Base-by-base conservation (phyloP, 2,797 vertebrate genomes). In the Scomberomorus guttatus region DNA sequence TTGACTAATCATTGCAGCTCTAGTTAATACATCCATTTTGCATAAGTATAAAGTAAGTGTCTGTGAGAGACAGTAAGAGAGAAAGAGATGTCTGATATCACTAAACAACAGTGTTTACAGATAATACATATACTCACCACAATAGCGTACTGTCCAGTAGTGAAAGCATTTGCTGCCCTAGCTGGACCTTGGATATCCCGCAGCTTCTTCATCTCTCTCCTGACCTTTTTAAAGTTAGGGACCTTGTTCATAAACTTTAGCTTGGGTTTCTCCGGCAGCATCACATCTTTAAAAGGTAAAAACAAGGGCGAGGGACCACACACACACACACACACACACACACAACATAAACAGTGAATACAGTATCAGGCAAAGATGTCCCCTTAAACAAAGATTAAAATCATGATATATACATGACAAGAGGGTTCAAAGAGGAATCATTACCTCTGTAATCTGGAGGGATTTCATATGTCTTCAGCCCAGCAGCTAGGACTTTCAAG, bases 381-480 rank as follows among this genome's bases (percentile, higher is more conserved):
- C 10, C 18, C 24, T 24, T 32, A 0, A 34, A 54, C 10, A 37
- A 62, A 71, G 4, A 56, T 3, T 27, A 25, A 27, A 24, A 20
- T 20, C 6, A 14, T 25, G 22, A 60, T 1, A 76, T 55, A 50
- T 17, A 44, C 65, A 44, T 20, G 1, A 65, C 7, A 59, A 27
- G 22, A 52, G 20, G 17, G 9, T 50, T 20, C 17, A 22, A 20
- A 56, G 8, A 54, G 29, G 3, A 66, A 57, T 39, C 0, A 64
- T 95, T 94, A 98, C 98, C 94, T n/a, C 94, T 96, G 84, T 93
- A 97, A 82, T 97, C 91, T 24, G 97, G 97, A 6, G 97, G 97
- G 3, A 94, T 77, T 1, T 90, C 90, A 51, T 86, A 89, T 0
- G 95, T 97, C 92, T 95, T 97, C 2, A 98, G 44, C 3, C 97